phyloP scores from a whole-genome alignment of 2,888 invertebrate species.

The Opisthograptis luteolata region DNA sequence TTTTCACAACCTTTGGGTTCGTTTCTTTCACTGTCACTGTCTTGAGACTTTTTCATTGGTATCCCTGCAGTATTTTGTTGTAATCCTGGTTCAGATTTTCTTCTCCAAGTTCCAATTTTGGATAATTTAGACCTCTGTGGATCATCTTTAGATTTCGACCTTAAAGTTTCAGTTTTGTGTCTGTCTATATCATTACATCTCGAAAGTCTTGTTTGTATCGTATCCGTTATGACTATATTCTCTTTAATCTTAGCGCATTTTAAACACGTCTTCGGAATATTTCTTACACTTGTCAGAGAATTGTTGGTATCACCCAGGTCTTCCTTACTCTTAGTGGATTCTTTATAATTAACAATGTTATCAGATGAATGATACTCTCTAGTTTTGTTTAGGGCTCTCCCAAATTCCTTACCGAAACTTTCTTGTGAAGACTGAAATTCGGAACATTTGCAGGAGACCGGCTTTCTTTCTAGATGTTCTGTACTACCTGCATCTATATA shows the following conservation, averaged over 20 bases:
- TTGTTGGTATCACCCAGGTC: slow-evolving; percentile 66
- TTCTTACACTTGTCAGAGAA: slow-evolving; percentile 62
- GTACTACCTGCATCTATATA: slow-evolving; percentile 73
- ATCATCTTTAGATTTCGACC: slow-evolving; percentile 81
- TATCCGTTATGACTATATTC: slow-evolving; percentile 73
- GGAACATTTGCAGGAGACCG: slow-evolving; percentile 66
- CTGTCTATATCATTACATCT: slow-evolving; percentile 68
- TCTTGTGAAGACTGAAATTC: slow-evolving; percentile 80
- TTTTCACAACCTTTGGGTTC: slow-evolving; percentile 70
- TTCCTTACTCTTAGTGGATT: slow-evolving; percentile 65
- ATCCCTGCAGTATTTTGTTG: slow-evolving; percentile 67
- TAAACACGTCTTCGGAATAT: slow-evolving; percentile 73
- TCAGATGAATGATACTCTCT: slow-evolving; percentile 78
- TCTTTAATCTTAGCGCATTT: slow-evolving; percentile 81
- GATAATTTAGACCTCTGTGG: slow-evolving; percentile 75
- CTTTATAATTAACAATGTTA: slow-evolving; percentile 72
- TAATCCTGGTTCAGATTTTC: slow-evolving; percentile 89
- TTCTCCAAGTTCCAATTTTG: slow-evolving; percentile 87
- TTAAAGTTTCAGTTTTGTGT: slow-evolving; percentile 69
- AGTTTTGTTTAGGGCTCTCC: slow-evolving; percentile 65
- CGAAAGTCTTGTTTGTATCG: slow-evolving; percentile 62
- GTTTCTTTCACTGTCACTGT: slow-evolving; percentile 65
- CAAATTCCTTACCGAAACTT: slow-evolving; percentile 72
- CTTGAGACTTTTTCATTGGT: slow-evolving; percentile 64
- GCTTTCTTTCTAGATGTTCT: slow-evolving; percentile 70